Base-by-base conservation (phyloP, 2,888 invertebrate genomes). In the Drosophila aldrichi region DNA sequence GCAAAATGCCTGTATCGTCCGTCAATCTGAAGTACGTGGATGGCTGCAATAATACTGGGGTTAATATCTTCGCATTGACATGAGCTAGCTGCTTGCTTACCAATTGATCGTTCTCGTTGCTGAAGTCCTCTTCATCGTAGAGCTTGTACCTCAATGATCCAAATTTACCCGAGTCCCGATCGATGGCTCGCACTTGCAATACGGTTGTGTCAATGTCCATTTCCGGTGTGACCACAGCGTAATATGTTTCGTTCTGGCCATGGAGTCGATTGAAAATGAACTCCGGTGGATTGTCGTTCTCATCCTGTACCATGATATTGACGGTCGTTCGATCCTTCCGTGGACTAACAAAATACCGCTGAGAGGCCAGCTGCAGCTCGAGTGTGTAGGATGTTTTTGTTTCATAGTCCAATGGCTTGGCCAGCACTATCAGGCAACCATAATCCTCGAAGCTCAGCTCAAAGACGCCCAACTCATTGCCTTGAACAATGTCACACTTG, bases 261-360 rank as follows among this genome's bases (percentile, higher is more conserved):
- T 94, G 93, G 59, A 94, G 92, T 16, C 95, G 94, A 1, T 96
- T 96, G 85, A 96, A 96, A 0, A 96, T 92, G 91, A 98, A 98
- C 81, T 95, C 94, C 0, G 98, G 98, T 0, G 95, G 94, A 91
- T 98, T 98, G 91, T 98, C 98, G 91, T 98, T 98, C 1, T 97
- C 95, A 91, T 98, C 98, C 68, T 93, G 93, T 1, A 98, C 96
- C 75, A 96, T 96, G 0, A 98, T 95, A 74, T 96, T 96, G 0
- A 98, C 95, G 82, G 95, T 95, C 0, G 97, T 96, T 25, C 95
- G 94, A 82, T 96, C 96, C 74, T 95, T 95, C 44, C 96, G 95
- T 0, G 96, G 96, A 92, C 97, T 97, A 32, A 97, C 95, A 7
- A 96, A 94, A 2, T 97, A 97, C 74, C 96, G 95, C 34, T 97